These are phyloP conservation scores for Ceratina calcarata DNA, from an alignment of 1,140 invertebrate genomes.

Conservation along the genomic window DNA sequence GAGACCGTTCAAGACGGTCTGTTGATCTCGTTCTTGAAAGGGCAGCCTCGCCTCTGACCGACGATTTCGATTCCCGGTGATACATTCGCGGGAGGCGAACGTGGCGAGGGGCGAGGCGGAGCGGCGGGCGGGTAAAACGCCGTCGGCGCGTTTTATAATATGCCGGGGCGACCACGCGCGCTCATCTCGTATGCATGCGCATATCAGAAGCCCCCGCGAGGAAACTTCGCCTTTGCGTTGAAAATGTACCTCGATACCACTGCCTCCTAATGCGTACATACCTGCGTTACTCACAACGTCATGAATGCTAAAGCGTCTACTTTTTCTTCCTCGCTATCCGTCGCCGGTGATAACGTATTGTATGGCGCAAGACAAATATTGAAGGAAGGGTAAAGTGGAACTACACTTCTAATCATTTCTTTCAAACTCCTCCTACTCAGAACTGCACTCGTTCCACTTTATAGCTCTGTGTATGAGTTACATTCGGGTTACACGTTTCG, in stretches of 20 bases:
- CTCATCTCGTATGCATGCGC: constrained; percentile 15
- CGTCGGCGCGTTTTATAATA: constrained; percentile 22
- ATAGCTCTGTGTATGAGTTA: too few relatives aligned
- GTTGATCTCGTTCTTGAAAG: neutral
- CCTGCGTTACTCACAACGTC: neutral
- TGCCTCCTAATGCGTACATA: neutral
- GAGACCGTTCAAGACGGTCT: neutral
- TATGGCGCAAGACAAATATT: too few relatives aligned
- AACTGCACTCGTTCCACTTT: too few relatives aligned
- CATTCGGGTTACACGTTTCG: too few relatives aligned
- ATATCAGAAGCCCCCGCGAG: neutral
- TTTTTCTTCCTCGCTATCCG: too few relatives aligned
- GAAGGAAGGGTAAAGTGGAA: too few relatives aligned
- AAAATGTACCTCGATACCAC: neutral
- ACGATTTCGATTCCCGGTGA: constrained; percentile 15
- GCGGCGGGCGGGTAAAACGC: neutral
- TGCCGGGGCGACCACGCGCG: neutral
- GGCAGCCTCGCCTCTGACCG: constrained; percentile 3
- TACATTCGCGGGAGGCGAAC: too few relatives aligned
- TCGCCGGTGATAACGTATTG: too few relatives aligned
- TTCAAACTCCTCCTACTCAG: too few relatives aligned
- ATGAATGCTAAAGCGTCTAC: neutral
- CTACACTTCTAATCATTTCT: too few relatives aligned
- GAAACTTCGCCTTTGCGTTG: neutral
- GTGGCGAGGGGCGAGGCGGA: too few relatives aligned